Conservation (phyloP, 1,140 invertebrate species). For the Cephus cinctus region DNA sequence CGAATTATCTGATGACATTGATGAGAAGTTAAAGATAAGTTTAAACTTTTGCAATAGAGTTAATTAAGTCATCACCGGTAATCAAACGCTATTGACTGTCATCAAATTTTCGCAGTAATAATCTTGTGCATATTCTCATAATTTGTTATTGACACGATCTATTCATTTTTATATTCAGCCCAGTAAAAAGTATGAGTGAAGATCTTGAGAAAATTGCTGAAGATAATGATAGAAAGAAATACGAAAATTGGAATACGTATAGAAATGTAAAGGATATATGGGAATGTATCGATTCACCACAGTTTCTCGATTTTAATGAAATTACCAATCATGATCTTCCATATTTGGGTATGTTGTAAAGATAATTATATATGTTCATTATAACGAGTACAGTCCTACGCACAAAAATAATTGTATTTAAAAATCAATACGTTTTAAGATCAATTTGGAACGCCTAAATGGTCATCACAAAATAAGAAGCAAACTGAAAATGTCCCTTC, state of each 20-base stretch:
- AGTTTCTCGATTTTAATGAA: slow-evolving; percentile 22
- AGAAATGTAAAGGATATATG: slow-evolving; percentile 4
- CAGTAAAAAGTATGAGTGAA: slow-evolving; percentile 8
- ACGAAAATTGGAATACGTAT: not conserved
- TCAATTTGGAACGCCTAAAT: not conserved
- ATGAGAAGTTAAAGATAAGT: too few species aligned
- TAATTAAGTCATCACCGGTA: slow-evolving; percentile 4
- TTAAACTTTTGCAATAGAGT: too few species aligned
- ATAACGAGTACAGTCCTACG: not conserved
- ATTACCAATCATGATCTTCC: slow-evolving; percentile 7
- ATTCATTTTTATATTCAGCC: not conserved
- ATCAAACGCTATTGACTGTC: too few species aligned
- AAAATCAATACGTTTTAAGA: not conserved
- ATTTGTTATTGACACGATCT: not conserved
- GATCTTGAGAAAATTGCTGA: slow-evolving; percentile 3
- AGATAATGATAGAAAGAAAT: not conserved
- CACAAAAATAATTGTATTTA: not conserved
- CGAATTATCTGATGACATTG: too few species aligned
- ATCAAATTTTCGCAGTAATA: too few species aligned
- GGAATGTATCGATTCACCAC: slow-evolving; percentile 16
- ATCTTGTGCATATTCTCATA: too few species aligned
- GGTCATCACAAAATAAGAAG: not conserved
- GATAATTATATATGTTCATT: not conserved
- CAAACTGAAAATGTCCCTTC: not conserved
- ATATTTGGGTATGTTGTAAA: slow-evolving; percentile 27